Evolutionary conservation across 2,113 vertebrate species (phyloP), one percentile per base, ranked within the genome.

Genomic region (Peromyscus leucopus): DNA sequence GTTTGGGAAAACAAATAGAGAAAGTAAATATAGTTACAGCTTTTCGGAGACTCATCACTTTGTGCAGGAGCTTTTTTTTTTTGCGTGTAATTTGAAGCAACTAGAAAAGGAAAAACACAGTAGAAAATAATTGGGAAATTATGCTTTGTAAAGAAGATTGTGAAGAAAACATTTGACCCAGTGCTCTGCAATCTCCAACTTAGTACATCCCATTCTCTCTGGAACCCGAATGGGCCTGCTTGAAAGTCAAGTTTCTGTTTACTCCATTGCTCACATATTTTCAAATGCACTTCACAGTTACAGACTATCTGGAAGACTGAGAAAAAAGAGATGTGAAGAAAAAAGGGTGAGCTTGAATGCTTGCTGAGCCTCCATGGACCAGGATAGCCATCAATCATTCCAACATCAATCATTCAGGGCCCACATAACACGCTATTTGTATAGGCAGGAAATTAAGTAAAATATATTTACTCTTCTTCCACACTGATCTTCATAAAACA

Each of bases 381-480:
- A 28, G 42, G 10, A 33, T 55, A 96, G 46, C 2, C 1, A 39
- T 55, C 17, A 65, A 12, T 85, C 7, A 36, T 26, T 72, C 26
- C 92, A 91, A 65, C 39, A 42, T 42, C 42, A 42, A 42, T 42
- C 42, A 42, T 42, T 42, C 42, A 16, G 61, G 94, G 39, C 12
- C 42, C 82, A 22, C 33, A 42, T 48, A 79, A 15, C 24, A 1
- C 22, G 13, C 39, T 76, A 72, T 90, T 79, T 93, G 31, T 4
- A 76, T 55, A 80, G 39, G 61, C 46, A 92, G 63, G 31, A 76
- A 91, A 92, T 69, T 93, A 51, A 93, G 39, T 89, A 84, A 96
- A 78, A 89, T 59, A 42, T 76, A 71, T 74, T 17, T 89, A 51
- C 39, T 85, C 9, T 84, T 94, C 46, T 55, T 17, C 39, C 89